Evolutionary conservation across 1,140 invertebrate genomes (phyloP).

Genomic region (Aethina tumida): DNA sequence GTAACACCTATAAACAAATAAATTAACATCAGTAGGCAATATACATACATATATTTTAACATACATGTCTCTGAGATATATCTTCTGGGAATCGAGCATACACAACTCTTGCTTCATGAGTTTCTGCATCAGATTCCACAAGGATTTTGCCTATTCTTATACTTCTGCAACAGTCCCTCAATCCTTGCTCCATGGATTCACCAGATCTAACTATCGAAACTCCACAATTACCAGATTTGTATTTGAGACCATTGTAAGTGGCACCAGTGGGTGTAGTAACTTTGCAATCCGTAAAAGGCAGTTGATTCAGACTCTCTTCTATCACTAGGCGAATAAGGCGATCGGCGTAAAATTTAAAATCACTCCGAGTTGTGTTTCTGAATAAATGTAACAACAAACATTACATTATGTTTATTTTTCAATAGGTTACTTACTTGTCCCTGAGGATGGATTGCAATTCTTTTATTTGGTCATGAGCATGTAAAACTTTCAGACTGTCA

Average conservation of each 20-base stretch:
- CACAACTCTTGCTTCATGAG: conserved; percentile 91
- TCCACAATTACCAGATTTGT: conserved; percentile 94
- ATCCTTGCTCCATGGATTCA: conserved; percentile 97
- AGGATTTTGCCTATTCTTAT: conserved; percentile 97
- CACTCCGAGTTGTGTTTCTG: conserved; percentile 85
- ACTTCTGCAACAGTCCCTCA: conserved; percentile 93
- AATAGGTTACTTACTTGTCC: conserved; percentile 68
- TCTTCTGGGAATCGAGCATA: conserved; percentile 98
- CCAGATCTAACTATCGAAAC: conserved; percentile 94
- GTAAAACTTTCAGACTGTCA: conserved; percentile 69
- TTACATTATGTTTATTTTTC: conserved; percentile 1
- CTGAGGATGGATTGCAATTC: conserved; percentile 92
- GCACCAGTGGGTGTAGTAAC: conserved; percentile 89
- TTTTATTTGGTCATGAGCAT: conserved; percentile 77
- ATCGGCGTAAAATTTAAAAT: conserved; percentile 98
- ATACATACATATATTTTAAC: conserved; percentile 1
- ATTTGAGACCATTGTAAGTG: conserved; percentile 83
- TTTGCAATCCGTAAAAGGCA: conserved; percentile 82
- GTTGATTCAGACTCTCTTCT: conserved; percentile 95
- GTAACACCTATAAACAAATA: conserved; percentile 49
- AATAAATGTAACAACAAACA: conserved; percentile 23
- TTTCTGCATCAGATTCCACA: conserved; percentile 93
- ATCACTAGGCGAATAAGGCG: conserved; percentile 90
- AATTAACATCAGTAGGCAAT: conserved; percentile 1
- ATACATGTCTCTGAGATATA: conserved; percentile 68